Conservation (phyloP, 1,140 invertebrate species). For the Magallana angulata region DNA sequence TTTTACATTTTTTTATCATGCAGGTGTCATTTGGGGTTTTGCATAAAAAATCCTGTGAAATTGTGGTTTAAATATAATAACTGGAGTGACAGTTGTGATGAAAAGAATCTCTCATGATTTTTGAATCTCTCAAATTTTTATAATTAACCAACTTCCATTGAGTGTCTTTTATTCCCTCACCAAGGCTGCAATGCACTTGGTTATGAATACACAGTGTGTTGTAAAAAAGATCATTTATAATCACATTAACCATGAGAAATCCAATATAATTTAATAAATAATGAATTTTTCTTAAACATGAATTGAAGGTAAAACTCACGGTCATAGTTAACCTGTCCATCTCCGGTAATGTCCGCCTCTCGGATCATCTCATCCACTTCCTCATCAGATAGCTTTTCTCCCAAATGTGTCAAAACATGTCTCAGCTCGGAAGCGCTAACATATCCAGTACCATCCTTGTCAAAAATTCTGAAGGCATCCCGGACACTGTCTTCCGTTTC, state of each 20-base stretch:
- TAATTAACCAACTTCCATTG: no score
- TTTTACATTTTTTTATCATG: no score
- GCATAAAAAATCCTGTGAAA: not conserved
- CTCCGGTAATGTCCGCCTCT: slow-evolving; percentile 93
- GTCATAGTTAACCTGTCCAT: slow-evolving; percentile 79
- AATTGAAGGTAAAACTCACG: slow-evolving; percentile 52
- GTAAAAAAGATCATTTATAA: no score
- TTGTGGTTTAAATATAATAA: no score
- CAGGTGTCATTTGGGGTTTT: not conserved
- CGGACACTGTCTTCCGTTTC: slow-evolving; percentile 98
- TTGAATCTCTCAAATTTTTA: no score
- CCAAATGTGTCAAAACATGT: slow-evolving; percentile 93
- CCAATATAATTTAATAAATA: no score
- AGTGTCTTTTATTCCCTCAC: no score
- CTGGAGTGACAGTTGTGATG: no score
- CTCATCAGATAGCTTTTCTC: slow-evolving; percentile 92
- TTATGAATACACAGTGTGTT: no score
- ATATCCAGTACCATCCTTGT: slow-evolving; percentile 97
- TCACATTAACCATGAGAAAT: not conserved
- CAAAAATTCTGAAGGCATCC: slow-evolving; percentile 98
- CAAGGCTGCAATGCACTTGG: no score
- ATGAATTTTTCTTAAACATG: no score
- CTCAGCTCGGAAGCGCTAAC: slow-evolving; percentile 69
- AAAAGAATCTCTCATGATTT: no score
- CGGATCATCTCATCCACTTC: slow-evolving; percentile 96